A percentile compares a stretch with the other conserved stretches of the same genome.
phyloP scores from a whole-genome alignment of 2,888 invertebrate species.

The Trissolcus brochymenae region DNA sequence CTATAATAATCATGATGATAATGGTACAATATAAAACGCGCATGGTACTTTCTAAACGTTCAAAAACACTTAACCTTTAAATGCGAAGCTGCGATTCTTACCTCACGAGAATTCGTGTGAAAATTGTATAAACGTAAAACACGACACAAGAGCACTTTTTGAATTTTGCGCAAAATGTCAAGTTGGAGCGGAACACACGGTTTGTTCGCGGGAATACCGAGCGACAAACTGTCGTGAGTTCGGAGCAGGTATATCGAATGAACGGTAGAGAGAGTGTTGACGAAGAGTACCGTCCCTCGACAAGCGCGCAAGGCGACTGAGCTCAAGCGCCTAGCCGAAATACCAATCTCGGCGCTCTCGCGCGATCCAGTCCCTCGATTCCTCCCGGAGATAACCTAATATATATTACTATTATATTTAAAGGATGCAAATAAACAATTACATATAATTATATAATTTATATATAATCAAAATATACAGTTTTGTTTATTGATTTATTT shows the following conservation, averaged over 20 bases:
- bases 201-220: neutral
- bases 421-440: slow-evolving; percentile 38
- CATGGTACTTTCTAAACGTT: slow-evolving; percentile 58
- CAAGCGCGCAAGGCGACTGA: slow-evolving; percentile 60
- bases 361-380: slow-evolving; percentile 39
- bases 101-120: slow-evolving; percentile 39
- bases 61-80: slow-evolving; percentile 61
- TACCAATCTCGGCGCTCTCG: slow-evolving; percentile 50
- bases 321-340: slow-evolving; percentile 44
- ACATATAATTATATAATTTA: no score
- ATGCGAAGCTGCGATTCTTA: slow-evolving; percentile 48
- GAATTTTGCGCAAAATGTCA: slow-evolving; percentile 17
- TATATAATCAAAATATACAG: no score
- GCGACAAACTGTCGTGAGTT: neutral
- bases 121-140: slow-evolving; percentile 18
- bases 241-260: neutral
- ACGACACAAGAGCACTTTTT: slow-evolving; percentile 20
- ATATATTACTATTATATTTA: slow-evolving; percentile 45
- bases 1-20: slow-evolving; percentile 45
- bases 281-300: slow-evolving; percentile 48
- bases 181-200: neutral
- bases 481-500: no score
- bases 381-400: slow-evolving; percentile 50
- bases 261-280: slow-evolving; percentile 7
- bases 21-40: slow-evolving; percentile 46